Evolutionary conservation across 2,888 invertebrate genomes (phyloP).

Genomic region (Leuctra nigra): DNA sequence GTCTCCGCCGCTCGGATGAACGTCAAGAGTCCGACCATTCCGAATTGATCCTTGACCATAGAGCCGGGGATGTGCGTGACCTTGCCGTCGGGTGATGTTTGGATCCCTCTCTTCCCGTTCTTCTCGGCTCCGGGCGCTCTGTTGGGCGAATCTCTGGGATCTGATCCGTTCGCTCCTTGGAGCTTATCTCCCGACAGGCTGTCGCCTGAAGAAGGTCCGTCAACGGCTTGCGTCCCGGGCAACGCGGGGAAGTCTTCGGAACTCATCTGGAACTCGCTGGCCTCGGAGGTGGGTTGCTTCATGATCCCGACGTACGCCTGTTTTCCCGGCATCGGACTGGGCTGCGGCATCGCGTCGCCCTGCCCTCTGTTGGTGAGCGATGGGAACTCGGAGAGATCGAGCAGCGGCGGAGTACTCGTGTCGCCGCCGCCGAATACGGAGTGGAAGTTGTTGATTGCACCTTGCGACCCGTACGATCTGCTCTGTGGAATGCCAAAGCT

Average conservation of each 20-base stretch:
- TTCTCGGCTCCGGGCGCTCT: slow-evolving; percentile 31
- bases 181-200: slow-evolving; percentile 38
- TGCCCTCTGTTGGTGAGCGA: slow-evolving; percentile 72
- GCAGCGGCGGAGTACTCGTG: slow-evolving; percentile 74
- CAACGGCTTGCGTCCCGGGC: slow-evolving; percentile 75
- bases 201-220: slow-evolving; percentile 60
- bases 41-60: slow-evolving; percentile 99
- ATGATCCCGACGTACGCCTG: slow-evolving; percentile 95
- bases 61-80: slow-evolving; percentile 97
- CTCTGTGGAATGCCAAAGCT: slow-evolving; percentile 54
- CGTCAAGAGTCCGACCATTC: slow-evolving; percentile 96
- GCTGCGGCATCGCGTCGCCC: slow-evolving; percentile 57
- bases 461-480: slow-evolving; percentile 46
- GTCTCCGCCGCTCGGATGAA: slow-evolving; percentile 97
- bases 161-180: slow-evolving; percentile 21
- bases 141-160: slow-evolving; percentile 26
- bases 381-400: slow-evolving; percentile 90
- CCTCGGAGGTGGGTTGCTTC: slow-evolving; percentile 87
- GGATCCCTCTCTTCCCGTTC: slow-evolving; percentile 72
- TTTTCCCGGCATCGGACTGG: slow-evolving; percentile 80
- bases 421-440: slow-evolving; percentile 74
- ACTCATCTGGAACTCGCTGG: slow-evolving; percentile 95
- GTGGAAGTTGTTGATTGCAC: slow-evolving; percentile 57
- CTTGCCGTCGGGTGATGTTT: slow-evolving; percentile 94
- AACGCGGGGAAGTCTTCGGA: slow-evolving; percentile 99